Conservation (phyloP, 2,888 invertebrate species). For the Mythimna vitellina region DNA sequence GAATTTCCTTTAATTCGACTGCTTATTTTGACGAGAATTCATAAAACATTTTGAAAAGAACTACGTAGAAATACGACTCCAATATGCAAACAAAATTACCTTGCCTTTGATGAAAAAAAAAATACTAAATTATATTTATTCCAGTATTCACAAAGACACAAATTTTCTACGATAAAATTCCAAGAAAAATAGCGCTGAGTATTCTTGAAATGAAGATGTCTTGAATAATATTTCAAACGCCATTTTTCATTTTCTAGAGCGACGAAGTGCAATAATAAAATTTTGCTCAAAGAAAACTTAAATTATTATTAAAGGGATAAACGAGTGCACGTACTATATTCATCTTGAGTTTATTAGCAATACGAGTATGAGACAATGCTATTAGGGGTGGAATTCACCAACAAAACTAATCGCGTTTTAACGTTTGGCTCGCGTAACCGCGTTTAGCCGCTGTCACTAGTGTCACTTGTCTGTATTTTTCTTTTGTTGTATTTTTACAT, state of each 20-base stretch:
- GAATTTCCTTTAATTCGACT: neutral
- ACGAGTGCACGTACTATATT: neutral
- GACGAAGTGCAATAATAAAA: slow-evolving; percentile 9
- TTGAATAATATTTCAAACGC: slow-evolving; percentile 29
- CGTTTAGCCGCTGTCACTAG: too few relatives aligned
- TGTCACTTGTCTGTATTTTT: too few relatives aligned
- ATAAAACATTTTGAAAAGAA: neutral
- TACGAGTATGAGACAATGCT: neutral
- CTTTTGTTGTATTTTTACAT: too few relatives aligned
- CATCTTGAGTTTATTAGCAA: slow-evolving; percentile 7
- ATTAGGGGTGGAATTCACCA: too few relatives aligned
- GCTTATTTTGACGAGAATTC: neutral
- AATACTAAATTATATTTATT: slow-evolving; percentile 14
- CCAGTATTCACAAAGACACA: neutral
- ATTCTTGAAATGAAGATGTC: slow-evolving; percentile 33
- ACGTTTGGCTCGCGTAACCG: too few relatives aligned
- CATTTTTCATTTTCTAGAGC: slow-evolving; percentile 46
- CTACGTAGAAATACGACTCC: neutral
- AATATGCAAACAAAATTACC: slow-evolving; percentile 10
- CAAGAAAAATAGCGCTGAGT: slow-evolving; percentile 1
- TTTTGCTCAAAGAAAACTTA: slow-evolving; percentile 5
- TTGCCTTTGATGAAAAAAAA: neutral
- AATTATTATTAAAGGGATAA: slow-evolving; percentile 30
- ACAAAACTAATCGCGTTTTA: too few relatives aligned
- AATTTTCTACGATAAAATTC: neutral